These are phyloP conservation scores for Pampus argenteus DNA, from an alignment of 2,797 vertebrate species.

Conservation along the genomic window DNA sequence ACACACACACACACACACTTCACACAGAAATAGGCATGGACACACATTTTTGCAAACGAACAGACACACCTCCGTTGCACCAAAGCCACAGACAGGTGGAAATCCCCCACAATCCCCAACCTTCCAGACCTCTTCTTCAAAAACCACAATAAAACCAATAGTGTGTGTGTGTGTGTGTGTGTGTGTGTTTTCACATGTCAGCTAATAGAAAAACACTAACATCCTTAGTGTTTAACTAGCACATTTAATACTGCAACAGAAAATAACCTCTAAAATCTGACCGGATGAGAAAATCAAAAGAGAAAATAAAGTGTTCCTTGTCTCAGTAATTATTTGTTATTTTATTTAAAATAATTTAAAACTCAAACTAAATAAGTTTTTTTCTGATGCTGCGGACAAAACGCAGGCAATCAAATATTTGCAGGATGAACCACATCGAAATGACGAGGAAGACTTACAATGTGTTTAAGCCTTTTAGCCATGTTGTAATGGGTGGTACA, in stretches of 20 bases:
- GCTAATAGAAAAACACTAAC: conserved; percentile 5
- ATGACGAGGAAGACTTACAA: not conserved
- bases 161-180: conserved; percentile 14
- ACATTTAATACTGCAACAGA: conserved; percentile 12
- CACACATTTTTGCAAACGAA: conserved; percentile 5
- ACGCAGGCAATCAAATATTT: conserved; percentile 7
- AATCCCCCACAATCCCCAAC: conserved; percentile 65
- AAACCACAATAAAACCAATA: conserved; percentile 42
- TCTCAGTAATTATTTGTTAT: not conserved
- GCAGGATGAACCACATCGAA: not conserved
- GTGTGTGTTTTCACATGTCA: not conserved
- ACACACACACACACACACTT: conserved; percentile 12
- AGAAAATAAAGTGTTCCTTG: not conserved
- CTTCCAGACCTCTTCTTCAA: conserved; percentile 27
- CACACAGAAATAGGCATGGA: conserved; percentile 24
- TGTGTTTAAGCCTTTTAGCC: not conserved
- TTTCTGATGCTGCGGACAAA: not conserved
- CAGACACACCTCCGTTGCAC: conserved; percentile 30
- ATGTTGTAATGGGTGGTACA: not conserved
- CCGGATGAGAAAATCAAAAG: conserved; percentile 13
- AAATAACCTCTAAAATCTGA: conserved; percentile 6
- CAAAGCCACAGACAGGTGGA: conserved; percentile 60
- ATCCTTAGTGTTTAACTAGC: not conserved
- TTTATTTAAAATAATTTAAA: not conserved
- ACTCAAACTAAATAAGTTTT: not conserved